phyloP scores from a whole-genome alignment of 2,113 vertebrate species.

The Terrapene triunguis region DNA sequence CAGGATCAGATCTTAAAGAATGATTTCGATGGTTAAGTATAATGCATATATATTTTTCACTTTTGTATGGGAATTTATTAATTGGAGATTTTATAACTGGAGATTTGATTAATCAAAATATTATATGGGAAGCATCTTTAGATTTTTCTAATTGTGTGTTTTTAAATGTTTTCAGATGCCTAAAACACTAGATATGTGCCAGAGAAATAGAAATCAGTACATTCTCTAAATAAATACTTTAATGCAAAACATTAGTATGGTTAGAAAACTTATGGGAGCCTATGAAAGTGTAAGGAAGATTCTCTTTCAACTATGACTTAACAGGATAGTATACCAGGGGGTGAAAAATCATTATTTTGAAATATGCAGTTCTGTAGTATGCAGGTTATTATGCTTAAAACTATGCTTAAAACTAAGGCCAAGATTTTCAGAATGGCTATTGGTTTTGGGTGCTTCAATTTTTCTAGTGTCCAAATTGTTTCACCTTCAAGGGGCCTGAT shows the following conservation, averaged over 20 bases:
- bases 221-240: neutral
- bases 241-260: neutral
- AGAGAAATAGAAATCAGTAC: neutral
- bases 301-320: neutral
- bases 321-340: neutral
- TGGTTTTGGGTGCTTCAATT: neutral
- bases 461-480: fast-evolving
- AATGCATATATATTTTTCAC: neutral
- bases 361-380: neutral
- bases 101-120: neutral
- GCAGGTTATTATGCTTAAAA: slow-evolving; percentile 15
- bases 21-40: neutral
- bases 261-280: neutral
- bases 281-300: neutral
- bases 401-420: neutral
- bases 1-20: neutral
- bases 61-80: neutral
- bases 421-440: neutral
- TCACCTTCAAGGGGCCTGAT: neutral
- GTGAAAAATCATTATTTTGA: neutral
- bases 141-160: slow-evolving; percentile 1
- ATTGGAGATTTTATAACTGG: neutral
- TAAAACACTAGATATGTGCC: neutral
- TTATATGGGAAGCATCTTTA: slow-evolving; percentile 51
- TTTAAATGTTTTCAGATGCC: slow-evolving; percentile 7